Evolutionary conservation across 2,888 invertebrate genomes (phyloP).

Genomic region (Notodonta dromedarius): DNA sequence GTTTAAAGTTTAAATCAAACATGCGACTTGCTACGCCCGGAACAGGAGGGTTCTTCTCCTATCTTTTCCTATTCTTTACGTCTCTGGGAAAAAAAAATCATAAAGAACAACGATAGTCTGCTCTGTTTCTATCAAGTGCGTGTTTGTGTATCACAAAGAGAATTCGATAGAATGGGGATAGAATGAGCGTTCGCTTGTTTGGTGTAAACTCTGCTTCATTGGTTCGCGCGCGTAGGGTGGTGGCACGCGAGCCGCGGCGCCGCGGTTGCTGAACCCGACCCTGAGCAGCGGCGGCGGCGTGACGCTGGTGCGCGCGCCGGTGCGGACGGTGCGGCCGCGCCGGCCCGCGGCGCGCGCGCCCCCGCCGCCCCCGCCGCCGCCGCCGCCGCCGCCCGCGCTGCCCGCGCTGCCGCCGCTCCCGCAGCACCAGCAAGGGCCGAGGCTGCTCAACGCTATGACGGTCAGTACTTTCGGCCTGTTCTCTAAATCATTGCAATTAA

Average conservation of each 20-base stretch:
- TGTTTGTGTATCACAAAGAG: no score
- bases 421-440: slow-evolving; percentile 12
- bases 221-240: slow-evolving; percentile 50
- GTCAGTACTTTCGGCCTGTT: slow-evolving; percentile 17
- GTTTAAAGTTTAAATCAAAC: no score
- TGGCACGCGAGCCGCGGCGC: slow-evolving; percentile 54
- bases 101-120: no score
- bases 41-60: no score
- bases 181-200: no score
- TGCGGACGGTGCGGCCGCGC: slow-evolving; percentile 53
- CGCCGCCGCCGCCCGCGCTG: slow-evolving; percentile 27
- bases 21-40: no score
- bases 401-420: slow-evolving; percentile 15
- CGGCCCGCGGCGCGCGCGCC: slow-evolving; percentile 37
- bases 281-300: slow-evolving; percentile 53
- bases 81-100: no score
- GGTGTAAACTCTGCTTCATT: no score
- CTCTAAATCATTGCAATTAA: no score
- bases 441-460: slow-evolving; percentile 42
- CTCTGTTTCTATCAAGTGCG: no score
- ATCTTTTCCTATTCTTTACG: no score
- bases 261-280: slow-evolving; percentile 68
- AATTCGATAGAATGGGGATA: no score
- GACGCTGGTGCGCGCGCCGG: slow-evolving; percentile 63
- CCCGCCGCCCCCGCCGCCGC: slow-evolving; percentile 32